Base-by-base conservation (phyloP, 2,888 invertebrate genomes). In the Drosophila yooni region DNA sequence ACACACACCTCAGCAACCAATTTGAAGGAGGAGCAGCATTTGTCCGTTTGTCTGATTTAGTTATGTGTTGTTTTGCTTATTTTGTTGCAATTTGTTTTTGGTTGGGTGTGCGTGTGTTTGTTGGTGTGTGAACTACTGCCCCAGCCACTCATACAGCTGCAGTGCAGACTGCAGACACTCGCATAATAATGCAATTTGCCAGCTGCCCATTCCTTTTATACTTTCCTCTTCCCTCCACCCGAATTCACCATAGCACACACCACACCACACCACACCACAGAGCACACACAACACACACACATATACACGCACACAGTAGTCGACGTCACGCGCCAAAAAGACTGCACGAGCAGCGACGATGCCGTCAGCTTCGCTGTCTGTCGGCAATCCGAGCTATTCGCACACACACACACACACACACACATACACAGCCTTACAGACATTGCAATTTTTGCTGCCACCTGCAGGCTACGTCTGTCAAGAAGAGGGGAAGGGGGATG, bases 131-230 rank as follows among this genome's bases (percentile, higher is more conserved):
- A 60, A 52, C 63, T 52, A 21, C 51, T 60, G 54, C 57, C 56
- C 56, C 57, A 54, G 59, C 58, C 43, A 50, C 33, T 54, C 48
- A 67, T 48, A 72, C 77, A 82, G 70, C 83, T 85, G 85, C 79
- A 89, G 77, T 91, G 83, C 90, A 91, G 91, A 90, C 90, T 92
- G 91, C 91, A 91, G 92, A 91, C 91, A 92, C 90, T 91, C 86
- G 91, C 90, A 90, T 91, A 91, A 92, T 91, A 91, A 92, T 91
- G 90, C 91, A 91, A 92, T 91, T 91, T 91, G 91, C 90, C 90
- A 84, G 82, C 89, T 88, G 86, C 86, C 83, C 74, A 64, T 61
- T 53, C 59, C 33, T 38, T 56, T 56, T 8, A 54, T 27, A n/a
- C 56, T 34, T 57, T 50, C 50, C 43, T 31, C 46, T 36, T 31